These are phyloP conservation scores for Napeogenes inachia DNA, from an alignment of 2,888 invertebrate genomes.

Conservation along the genomic window DNA sequence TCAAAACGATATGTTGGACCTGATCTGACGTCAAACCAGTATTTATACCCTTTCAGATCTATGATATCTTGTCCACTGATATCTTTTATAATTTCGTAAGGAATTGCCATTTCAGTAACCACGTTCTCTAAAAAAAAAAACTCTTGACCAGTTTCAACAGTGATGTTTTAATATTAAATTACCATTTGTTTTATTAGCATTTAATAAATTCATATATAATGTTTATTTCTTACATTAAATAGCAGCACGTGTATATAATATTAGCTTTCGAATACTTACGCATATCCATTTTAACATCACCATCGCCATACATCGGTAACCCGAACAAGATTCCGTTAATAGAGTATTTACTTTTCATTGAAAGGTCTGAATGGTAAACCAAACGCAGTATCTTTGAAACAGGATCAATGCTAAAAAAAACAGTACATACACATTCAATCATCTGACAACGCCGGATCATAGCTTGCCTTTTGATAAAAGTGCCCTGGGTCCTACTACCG, in stretches of 20 bases:
- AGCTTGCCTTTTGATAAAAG: no score
- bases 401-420: conserved; percentile 18
- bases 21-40: conserved; percentile 16
- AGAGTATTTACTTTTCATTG: conserved; percentile 35
- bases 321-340: conserved; percentile 46
- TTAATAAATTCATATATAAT: no score
- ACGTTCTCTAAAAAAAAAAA: conserved; percentile 15
- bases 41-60: conserved; percentile 45
- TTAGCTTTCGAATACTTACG: background rate
- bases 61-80: conserved; percentile 47
- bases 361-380: conserved; percentile 39
- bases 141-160: no score
- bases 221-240: background rate
- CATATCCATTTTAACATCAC: background rate
- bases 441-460: background rate
- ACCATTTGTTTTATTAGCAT: no score
- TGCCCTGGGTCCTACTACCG: no score
- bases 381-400: conserved; percentile 26
- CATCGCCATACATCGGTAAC: background rate
- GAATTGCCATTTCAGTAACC: conserved; percentile 17
- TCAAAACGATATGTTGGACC: conserved; percentile 5
- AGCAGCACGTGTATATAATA: background rate
- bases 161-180: no score
- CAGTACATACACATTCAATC: background rate
- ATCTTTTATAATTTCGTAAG: conserved; percentile 37